Evolutionary conservation across 1,140 invertebrate genomes (phyloP), one percentile per base, ranked within the genome.

Genomic region (Temnothorax nylanderi): DNA sequence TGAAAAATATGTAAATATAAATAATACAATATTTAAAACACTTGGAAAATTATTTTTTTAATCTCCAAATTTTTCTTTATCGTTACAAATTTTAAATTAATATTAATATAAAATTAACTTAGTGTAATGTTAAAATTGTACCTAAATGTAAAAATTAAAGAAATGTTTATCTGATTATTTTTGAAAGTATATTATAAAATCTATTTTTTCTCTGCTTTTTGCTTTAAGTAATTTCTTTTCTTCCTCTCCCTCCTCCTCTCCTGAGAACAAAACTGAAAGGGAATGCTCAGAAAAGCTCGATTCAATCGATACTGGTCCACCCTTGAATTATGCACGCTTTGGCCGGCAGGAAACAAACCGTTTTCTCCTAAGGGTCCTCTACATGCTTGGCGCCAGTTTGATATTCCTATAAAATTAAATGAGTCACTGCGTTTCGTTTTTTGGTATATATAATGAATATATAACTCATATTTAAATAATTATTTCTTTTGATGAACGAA

Each of bases 251-350:
- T 58, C 44, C 51, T 62, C 4, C 56, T 18, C 51, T 41, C 62
- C 44, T 32, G 54, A 47, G 16, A 26, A 49, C 75, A 67, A 75
- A 64, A 56, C 49, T 47, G 41, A 47, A 80, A 81, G 41, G 44
- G 44, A 71, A 72, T 64, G 71, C 47, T 37, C 26, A 60, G 60
- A 67, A 41, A 41, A 49, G 76, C 81, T 62, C 81, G 69, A 81
- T 76, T 88, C 87, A 89, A 89, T 89, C 88, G 82, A 89, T 89
- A 89, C 47, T 13, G 87, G 88, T 76, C 87, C 87, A 86, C 58
- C 87, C 67, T 89, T 88, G 88, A 89, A 89, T 89, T 88, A 89
- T 89, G 87, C 82, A 89, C 88, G 49, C 54, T 71, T 75, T 88
- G 87, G 69, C 71, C 82, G 85, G 58, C 86, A 69, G 80, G 86